phyloP scores from a whole-genome alignment of 2,888 invertebrate genomes.

The Fragum whitleyi region DNA sequence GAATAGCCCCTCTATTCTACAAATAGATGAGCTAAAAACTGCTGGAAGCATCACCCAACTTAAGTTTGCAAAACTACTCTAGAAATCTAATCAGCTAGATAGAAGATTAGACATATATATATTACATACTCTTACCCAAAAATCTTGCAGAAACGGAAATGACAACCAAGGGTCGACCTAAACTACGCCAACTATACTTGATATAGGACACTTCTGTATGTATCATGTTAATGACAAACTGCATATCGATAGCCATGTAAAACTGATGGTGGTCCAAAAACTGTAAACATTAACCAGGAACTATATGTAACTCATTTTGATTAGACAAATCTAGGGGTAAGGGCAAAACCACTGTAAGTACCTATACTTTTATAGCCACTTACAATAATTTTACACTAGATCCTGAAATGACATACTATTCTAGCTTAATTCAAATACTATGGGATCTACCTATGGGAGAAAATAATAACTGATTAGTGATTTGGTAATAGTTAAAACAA shows the following conservation, averaged over 20 bases:
- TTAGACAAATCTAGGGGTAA: too few relatives aligned
- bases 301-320: not conserved
- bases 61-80: too few relatives aligned
- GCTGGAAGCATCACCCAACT: too few relatives aligned
- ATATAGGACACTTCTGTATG: conserved; percentile 99
- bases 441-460: not conserved
- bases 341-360: too few relatives aligned
- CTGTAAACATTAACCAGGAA: conserved; percentile 86
- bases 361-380: too few relatives aligned
- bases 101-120: too few relatives aligned
- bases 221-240: conserved; percentile 98
- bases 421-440: not conserved
- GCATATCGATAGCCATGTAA: conserved; percentile 99
- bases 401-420: not conserved
- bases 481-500: too few relatives aligned
- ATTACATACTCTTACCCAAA: conserved; percentile 61
- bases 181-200: conserved; percentile 99
- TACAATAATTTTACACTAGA: too few relatives aligned
- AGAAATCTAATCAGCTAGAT: too few relatives aligned
- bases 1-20: too few relatives aligned
- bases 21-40: too few relatives aligned
- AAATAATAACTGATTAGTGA: not conserved
- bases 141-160: conserved; percentile 73
- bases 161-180: conserved; percentile 92
- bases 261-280: conserved; percentile 98